Evolutionary conservation across 2,797 vertebrate species (phyloP).

Genomic region (Falco berigora): DNA sequence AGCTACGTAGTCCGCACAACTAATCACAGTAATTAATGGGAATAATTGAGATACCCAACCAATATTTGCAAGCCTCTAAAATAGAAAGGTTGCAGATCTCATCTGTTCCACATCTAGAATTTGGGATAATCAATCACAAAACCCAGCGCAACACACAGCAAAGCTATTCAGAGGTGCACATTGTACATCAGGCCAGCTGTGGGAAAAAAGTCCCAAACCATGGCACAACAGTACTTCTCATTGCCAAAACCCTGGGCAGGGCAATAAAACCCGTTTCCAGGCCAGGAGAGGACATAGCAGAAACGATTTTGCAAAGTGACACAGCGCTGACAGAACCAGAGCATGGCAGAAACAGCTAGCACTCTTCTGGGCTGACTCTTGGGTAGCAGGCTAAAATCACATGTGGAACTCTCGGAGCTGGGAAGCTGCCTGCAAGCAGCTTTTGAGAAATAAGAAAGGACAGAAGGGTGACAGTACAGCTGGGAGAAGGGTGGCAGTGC

Average conservation of each 20-base stretch:
- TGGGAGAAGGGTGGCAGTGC: background rate
- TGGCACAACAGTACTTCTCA: background rate
- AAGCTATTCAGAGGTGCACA: background rate
- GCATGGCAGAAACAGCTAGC: rapidly evolving
- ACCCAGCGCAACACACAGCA: rapidly evolving
- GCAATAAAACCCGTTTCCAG: background rate
- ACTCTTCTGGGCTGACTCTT: background rate
- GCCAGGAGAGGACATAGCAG: background rate
- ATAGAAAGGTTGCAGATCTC: background rate
- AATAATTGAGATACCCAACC: background rate
- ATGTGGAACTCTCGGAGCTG: rapidly evolving
- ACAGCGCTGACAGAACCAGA: background rate
- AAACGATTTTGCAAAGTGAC: rapidly evolving
- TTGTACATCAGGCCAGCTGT: background rate
- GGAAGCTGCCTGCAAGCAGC: background rate
- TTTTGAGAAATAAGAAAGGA: background rate
- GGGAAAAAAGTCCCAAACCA: background rate
- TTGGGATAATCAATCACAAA: background rate
- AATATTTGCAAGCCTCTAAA: background rate
- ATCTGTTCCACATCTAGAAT: background rate
- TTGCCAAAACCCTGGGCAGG: background rate
- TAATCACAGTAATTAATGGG: background rate
- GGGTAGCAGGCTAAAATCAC: background rate
- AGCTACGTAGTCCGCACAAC: background rate
- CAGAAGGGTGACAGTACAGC: background rate